Base-by-base conservation (phyloP, 2,797 vertebrate species). In the Melanotaenia boesemani region DNA sequence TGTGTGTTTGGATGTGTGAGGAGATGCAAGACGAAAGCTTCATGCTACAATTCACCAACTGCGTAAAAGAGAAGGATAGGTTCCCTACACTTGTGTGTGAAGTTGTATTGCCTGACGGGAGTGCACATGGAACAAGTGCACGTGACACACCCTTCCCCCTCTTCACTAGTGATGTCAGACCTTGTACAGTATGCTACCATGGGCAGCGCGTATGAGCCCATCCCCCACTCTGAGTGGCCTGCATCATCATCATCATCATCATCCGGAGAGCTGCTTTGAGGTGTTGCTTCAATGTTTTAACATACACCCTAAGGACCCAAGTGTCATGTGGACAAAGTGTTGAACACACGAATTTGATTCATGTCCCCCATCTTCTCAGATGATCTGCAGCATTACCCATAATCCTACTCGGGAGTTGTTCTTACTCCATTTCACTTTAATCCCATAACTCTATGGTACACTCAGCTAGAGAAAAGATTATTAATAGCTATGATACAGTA, bases 51-150 rank as follows among this genome's bases (percentile, higher is more conserved):
- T 74, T 75, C 64, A 71, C 70, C 82, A 70, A 62, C 37, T 1
- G 41, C 16, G 4, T 52, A 26, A 63, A 28, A 63, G 72, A 79
- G 74, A 24, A 62, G 79, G 89, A 79, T 84, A 84, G 72, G 81
- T 67, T 61, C 54, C 15, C 44, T 34, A 13, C 36, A 28, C 61
- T 62, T 41, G 71, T 57, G 56, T 63, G 44, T 81, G 73, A 70
- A 80, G 64, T 61, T 76, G 75, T 81, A 71, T 67, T 56, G 44
- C 61, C 54, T 86, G 72, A 77, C 65, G 72, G 70, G 28, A 74
- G 72, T 70, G 70, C 81, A 86, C 54, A 50, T 84, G 76, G 80
- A 76, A 78, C 52, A 41, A 62, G 74, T 77, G 80, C 85, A 89
- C 22, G 67, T 89, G 83, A 75, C 58, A 24, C 30, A 34, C 70